These are phyloP conservation scores for Agonopterix arenella DNA, from an alignment of 2,888 invertebrate species.

Conservation along the genomic window DNA sequence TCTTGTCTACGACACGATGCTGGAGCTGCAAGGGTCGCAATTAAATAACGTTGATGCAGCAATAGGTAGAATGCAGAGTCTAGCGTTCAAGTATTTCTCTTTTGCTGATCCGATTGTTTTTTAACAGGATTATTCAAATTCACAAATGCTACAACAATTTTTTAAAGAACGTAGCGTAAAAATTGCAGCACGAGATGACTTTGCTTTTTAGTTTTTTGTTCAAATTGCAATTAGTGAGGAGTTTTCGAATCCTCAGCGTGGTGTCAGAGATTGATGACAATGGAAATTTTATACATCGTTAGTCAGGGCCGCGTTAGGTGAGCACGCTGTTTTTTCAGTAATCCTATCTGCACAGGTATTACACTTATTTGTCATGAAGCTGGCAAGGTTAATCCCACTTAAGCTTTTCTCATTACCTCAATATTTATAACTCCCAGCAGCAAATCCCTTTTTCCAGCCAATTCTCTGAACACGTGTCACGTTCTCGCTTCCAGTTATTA, in stretches of 20 bases:
- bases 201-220: constrained; percentile 71
- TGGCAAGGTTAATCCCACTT: constrained; percentile 36
- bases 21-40: neutral
- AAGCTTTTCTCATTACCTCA: constrained; percentile 31
- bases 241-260: constrained; percentile 70
- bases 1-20: too few relatives aligned
- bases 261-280: constrained; percentile 77
- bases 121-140: constrained; percentile 10
- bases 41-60: neutral
- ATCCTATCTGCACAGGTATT: constrained; percentile 54
- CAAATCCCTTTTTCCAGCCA: constrained; percentile 11
- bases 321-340: constrained; percentile 66
- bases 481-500: constrained; percentile 11
- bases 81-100: constrained; percentile 7
- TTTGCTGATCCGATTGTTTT: constrained; percentile 8
- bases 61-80: neutral
- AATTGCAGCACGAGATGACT: constrained; percentile 68
- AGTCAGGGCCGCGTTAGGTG: constrained; percentile 70
- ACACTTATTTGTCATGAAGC: constrained; percentile 45
- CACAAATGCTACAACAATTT: constrained; percentile 29
- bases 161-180: constrained; percentile 57
- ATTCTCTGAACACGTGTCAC: constrained; percentile 10
- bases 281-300: constrained; percentile 77
- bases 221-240: constrained; percentile 76
- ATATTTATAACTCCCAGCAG: constrained; percentile 23